Evolutionary conservation across 1,140 invertebrate species (phyloP).

Genomic region (Drosophila quadrilineata): DNA sequence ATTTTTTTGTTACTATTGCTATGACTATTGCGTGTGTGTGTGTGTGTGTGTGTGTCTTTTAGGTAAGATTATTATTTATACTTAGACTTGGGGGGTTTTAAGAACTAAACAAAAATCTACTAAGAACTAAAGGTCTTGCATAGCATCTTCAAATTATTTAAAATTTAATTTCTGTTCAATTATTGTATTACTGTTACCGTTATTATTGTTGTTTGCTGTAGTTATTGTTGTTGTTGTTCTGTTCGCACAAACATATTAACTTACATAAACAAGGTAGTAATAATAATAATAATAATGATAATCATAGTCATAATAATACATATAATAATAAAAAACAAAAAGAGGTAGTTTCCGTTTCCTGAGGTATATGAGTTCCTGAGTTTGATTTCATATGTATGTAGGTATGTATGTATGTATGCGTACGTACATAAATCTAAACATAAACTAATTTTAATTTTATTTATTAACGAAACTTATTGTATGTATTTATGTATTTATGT

Average conservation of each 20-base stretch:
- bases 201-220: constrained; percentile 18
- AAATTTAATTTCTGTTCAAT: too few species aligned
- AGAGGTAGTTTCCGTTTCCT: constrained; percentile 57
- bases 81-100: constrained; percentile 22
- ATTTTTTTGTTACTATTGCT: constrained; percentile 45
- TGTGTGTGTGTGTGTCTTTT: constrained; percentile 15
- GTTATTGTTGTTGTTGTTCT: constrained; percentile 27
- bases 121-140: constrained; percentile 57
- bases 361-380: constrained; percentile 81
- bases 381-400: constrained; percentile 55
- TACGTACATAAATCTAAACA: constrained; percentile 33
- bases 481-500: background rate
- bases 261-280: too few species aligned
- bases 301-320: constrained; percentile 27
- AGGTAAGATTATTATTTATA: constrained; percentile 30
- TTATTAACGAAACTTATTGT: constrained; percentile 25
- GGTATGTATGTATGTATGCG: constrained; percentile 1
- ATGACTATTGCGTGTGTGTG: constrained; percentile 35
- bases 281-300: too few species aligned
- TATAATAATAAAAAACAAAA: constrained; percentile 26
- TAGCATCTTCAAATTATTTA: constrained; percentile 72
- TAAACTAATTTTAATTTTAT: too few species aligned
- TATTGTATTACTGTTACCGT: constrained; percentile 40
- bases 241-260: too few species aligned
- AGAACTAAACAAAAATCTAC: constrained; percentile 51